A percentile compares a stretch with the other conserved stretches of the same genome.
These are phyloP conservation scores for Lordiphosa mommai DNA, from an alignment of 1,140 invertebrate species.

Conservation along the genomic window DNA sequence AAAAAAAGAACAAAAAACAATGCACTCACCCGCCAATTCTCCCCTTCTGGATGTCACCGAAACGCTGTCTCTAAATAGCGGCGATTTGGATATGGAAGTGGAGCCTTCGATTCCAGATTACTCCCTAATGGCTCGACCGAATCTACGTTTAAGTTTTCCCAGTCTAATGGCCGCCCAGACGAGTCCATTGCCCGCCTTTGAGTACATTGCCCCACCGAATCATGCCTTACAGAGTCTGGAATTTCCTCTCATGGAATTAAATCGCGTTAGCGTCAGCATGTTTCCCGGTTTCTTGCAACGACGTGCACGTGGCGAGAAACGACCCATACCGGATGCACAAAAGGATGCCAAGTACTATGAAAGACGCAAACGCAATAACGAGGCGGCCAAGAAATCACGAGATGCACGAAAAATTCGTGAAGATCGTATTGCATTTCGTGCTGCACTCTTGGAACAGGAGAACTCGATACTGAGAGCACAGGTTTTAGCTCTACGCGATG, in stretches of 20 bases:
- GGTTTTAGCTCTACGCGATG: constrained; percentile 88
- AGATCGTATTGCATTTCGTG: constrained; percentile 89
- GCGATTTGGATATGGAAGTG: constrained; percentile 49
- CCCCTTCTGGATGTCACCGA: constrained; percentile 66
- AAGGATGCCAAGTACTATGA: constrained; percentile 96
- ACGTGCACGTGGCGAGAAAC: constrained; percentile 89
- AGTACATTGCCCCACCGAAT: constrained; percentile 63
- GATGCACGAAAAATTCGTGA: constrained; percentile 92
- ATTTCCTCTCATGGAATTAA: constrained; percentile 70
- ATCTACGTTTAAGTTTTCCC: constrained; percentile 42
- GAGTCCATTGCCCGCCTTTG: constrained; percentile 58
- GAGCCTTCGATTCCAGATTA: constrained; percentile 23
- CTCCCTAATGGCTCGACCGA: constrained; percentile 24
- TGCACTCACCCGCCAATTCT: constrained; percentile 60
- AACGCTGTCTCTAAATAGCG: constrained; percentile 56
- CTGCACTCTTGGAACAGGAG: constrained; percentile 90
- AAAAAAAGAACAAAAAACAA: too few species aligned
- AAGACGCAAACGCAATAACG: constrained; percentile 91
- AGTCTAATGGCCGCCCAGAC: constrained; percentile 27
- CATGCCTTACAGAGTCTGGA: constrained; percentile 47
- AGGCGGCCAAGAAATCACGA: constrained; percentile 94
- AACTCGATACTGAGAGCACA: constrained; percentile 91
- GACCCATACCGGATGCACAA: constrained; percentile 90
- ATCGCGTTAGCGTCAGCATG: constrained; percentile 57
- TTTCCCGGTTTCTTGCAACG: constrained; percentile 76